These are phyloP conservation scores for Dipus sagitta DNA, from an alignment of 2,797 vertebrate species.

Conservation along the genomic window DNA sequence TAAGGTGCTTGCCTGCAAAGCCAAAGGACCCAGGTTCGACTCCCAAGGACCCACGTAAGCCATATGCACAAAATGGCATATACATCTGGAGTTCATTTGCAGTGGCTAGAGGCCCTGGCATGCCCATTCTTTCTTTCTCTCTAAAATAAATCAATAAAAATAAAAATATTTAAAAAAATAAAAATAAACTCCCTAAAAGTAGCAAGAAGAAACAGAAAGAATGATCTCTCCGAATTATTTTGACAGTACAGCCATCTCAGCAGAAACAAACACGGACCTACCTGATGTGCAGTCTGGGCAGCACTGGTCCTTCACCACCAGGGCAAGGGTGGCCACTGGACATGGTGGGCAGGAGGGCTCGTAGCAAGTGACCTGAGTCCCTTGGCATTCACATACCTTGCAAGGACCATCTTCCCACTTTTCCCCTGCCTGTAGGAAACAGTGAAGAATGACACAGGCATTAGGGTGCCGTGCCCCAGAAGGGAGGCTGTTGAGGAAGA, in stretches of 20 bases:
- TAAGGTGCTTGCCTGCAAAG: too few species aligned
- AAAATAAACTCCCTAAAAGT: background rate
- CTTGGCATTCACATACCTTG: constrained; percentile 91
- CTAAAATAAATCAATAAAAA: too few species aligned
- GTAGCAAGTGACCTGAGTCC: constrained; percentile 91
- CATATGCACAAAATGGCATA: too few species aligned
- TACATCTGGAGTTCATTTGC: too few species aligned
- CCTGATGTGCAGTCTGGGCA: constrained; percentile 93
- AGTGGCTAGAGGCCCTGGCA: too few species aligned
- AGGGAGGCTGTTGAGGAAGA: background rate
- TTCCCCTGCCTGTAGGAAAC: constrained; percentile 85
- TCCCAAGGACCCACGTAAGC: too few species aligned
- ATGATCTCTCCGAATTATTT: background rate
- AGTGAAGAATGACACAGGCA: fast-evolving
- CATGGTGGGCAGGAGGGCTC: constrained; percentile 92
- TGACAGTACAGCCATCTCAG: background rate
- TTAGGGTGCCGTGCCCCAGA: background rate
- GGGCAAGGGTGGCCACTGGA: constrained; percentile 87
- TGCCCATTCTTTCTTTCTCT: too few species aligned
- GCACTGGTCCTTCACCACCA: constrained; percentile 87
- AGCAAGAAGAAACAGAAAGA: background rate
- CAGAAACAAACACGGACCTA: constrained; percentile 75
- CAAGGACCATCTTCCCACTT: constrained; percentile 91
- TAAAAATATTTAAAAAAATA: too few species aligned
- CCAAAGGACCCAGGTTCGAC: too few species aligned